These are phyloP conservation scores for Pogonocichla stellata DNA, from an alignment of 2,113 vertebrate species.

Conservation along the genomic window DNA sequence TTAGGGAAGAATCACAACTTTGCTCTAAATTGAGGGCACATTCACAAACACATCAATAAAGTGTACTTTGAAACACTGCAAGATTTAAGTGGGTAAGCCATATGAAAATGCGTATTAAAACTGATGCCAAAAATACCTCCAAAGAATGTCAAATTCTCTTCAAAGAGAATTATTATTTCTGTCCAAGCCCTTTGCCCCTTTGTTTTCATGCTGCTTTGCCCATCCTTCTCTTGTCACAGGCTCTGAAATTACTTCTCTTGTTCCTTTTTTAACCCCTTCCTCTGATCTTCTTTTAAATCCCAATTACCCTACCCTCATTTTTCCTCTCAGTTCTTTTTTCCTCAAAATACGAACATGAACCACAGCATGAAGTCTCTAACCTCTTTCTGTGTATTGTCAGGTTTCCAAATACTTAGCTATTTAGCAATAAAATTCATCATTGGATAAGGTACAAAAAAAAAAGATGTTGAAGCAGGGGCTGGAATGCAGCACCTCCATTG, in stretches of 20 bases:
- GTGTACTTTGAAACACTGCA: not conserved
- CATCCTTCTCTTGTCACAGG: not conserved
- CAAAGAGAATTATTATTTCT: constrained; percentile 46
- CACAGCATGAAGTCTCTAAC: not conserved
- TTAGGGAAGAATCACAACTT: not conserved
- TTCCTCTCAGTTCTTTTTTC: not conserved
- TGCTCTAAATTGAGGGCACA: not conserved
- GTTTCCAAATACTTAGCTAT: not conserved
- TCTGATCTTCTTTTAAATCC: not conserved
- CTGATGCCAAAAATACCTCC: constrained; percentile 25
- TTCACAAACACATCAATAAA: not conserved
- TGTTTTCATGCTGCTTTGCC: constrained; percentile 17
- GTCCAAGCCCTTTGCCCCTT: not conserved
- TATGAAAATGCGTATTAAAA: constrained; percentile 21
- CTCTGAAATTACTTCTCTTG: not conserved
- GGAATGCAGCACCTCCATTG: not conserved
- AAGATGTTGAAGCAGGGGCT: not conserved
- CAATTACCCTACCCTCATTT: not conserved
- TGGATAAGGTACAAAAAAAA: not conserved
- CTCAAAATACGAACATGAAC: not conserved
- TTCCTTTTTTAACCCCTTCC: constrained; percentile 18
- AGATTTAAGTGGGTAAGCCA: not conserved
- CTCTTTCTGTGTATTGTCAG: not conserved
- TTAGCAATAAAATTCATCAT: not conserved
- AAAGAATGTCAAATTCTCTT: constrained; percentile 37